phyloP scores from a whole-genome alignment of 2,888 invertebrate genomes.

The Ernsta delagoae region DNA sequence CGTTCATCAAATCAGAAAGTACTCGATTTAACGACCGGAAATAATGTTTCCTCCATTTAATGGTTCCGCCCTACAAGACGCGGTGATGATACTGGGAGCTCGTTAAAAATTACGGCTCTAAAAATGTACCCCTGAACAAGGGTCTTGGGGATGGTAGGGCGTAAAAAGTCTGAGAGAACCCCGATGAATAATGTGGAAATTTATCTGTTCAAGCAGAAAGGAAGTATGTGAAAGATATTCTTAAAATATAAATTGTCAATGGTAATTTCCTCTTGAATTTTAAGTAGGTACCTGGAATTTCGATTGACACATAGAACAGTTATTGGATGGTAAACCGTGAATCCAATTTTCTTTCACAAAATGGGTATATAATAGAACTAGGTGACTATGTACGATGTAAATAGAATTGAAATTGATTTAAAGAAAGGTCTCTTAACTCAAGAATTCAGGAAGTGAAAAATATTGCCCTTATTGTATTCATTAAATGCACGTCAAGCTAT shows the following conservation, averaged over 20 bases:
- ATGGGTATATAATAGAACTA: too few relatives aligned
- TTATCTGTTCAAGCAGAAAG: conserved; percentile 12
- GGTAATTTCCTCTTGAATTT: background rate
- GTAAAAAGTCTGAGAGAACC: conserved; percentile 20
- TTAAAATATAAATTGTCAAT: background rate
- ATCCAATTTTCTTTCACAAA: too few relatives aligned
- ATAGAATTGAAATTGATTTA: too few relatives aligned
- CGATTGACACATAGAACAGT: too few relatives aligned
- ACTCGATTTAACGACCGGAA: conserved; percentile 81
- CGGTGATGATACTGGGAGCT: conserved; percentile 53
- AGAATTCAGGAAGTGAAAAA: too few relatives aligned
- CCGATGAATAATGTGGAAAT: conserved; percentile 27
- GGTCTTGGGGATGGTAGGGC: conserved; percentile 15
- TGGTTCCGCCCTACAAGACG: conserved; percentile 62
- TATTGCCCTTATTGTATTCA: too few relatives aligned
- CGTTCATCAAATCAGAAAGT: conserved; percentile 79
- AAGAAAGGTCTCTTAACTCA: too few relatives aligned
- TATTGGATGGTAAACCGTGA: too few relatives aligned
- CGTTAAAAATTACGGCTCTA: conserved; percentile 65
- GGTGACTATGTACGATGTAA: too few relatives aligned
- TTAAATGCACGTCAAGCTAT: background rate
- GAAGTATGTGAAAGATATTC: background rate
- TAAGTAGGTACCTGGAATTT: background rate
- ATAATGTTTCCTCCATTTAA: conserved; percentile 79
- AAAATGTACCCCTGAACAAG: conserved; percentile 38